Percentiles rank a stretch among this genome's conserved stretches.
Evolutionary conservation across 2,888 invertebrate species (phyloP).

Genomic region (Agrotis segetum): DNA sequence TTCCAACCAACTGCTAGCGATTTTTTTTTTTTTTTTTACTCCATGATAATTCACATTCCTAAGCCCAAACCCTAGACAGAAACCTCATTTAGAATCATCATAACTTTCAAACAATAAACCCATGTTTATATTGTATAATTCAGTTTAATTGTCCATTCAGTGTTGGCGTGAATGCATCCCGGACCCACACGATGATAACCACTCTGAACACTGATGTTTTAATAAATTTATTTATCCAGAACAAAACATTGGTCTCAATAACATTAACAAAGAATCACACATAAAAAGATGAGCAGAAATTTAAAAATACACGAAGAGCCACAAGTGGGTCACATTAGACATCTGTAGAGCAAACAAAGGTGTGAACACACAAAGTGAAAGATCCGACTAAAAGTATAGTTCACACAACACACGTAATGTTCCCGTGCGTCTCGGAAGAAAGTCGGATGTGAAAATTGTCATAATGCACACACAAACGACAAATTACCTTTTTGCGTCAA

Average conservation of each 20-base stretch:
- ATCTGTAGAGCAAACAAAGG: conserved; percentile 83
- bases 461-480: conserved; percentile 84
- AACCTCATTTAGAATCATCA: conserved; percentile 65
- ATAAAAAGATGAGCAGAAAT: conserved; percentile 47
- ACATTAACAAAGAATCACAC: conserved; percentile 36
- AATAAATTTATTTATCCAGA: conserved; percentile 74
- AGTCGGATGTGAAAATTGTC: conserved; percentile 90
- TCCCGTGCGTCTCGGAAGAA: conserved; percentile 81
- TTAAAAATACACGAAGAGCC: conserved; percentile 62
- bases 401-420: conserved; percentile 76
- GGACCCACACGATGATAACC: conserved; percentile 87
- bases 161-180: conserved; percentile 72
- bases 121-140: conserved; percentile 82
- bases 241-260: conserved; percentile 35
- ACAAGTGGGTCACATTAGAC: conserved; percentile 72
- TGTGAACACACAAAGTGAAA: conserved; percentile 78
- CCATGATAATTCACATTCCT: conserved; percentile 14
- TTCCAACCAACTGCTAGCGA: background rate
- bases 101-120: conserved; percentile 70
- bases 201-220: conserved; percentile 78
- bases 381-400: conserved; percentile 71
- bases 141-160: conserved; percentile 82
- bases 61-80: conserved; percentile 12
- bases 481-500: conserved; percentile 82
- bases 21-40: background rate